Percentiles rank a stretch among this genome's conserved stretches.
Conservation (phyloP, 2,888 invertebrate species). For the Chloroclystis v-ata region DNA sequence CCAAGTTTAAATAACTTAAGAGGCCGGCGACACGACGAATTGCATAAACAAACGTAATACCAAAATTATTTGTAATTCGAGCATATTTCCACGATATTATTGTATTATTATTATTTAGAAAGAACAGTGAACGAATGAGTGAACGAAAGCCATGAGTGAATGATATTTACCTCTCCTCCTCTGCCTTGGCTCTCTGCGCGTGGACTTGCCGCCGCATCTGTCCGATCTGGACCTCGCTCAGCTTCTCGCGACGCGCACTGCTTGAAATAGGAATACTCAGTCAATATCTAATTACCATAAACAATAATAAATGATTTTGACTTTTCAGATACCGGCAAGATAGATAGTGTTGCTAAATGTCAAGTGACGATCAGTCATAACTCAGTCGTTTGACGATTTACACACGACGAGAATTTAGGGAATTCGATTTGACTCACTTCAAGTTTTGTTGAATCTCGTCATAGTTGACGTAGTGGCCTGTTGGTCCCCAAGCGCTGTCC, state of each 20-base stretch:
- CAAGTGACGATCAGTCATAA: too few relatives aligned
- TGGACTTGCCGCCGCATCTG: slow-evolving; percentile 89
- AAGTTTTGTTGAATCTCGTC: slow-evolving; percentile 91
- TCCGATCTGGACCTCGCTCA: slow-evolving; percentile 88
- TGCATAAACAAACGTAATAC: too few relatives aligned
- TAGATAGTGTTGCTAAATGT: too few relatives aligned
- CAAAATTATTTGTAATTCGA: too few relatives aligned
- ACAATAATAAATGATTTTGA: background rate
- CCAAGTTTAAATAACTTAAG: too few relatives aligned
- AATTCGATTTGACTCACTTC: slow-evolving; percentile 78
- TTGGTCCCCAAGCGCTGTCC: slow-evolving; percentile 73
- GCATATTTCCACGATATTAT: too few relatives aligned
- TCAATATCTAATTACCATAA: slow-evolving; percentile 10
- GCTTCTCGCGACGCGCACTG: slow-evolving; percentile 82
- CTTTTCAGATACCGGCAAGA: too few relatives aligned
- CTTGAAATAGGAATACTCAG: slow-evolving; percentile 28
- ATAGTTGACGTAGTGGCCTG: slow-evolving; percentile 88
- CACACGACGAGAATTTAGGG: background rate
- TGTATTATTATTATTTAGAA: too few relatives aligned
- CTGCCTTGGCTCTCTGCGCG: slow-evolving; percentile 87
- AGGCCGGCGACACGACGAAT: too few relatives aligned
- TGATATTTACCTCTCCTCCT: slow-evolving; percentile 85
- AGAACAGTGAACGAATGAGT: too few relatives aligned
- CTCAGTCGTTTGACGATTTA: too few relatives aligned
- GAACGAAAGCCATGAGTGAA: background rate